Conservation (phyloP, 1,140 invertebrate species). For the Drosophila ercepeae region DNA sequence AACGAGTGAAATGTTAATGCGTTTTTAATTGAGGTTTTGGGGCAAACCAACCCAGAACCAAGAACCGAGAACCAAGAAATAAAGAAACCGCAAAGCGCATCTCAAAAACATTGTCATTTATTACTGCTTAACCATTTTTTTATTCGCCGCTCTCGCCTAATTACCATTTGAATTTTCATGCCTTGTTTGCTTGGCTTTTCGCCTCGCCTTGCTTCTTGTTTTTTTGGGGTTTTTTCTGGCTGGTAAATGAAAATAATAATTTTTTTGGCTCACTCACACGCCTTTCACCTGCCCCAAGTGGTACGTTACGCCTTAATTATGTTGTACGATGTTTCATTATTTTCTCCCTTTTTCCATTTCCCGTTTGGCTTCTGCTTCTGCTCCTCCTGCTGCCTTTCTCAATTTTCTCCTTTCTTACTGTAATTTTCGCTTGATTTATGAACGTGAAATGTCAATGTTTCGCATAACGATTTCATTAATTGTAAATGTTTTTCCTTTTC, state of each 20-base stretch:
- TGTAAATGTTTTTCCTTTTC: constrained; percentile 53
- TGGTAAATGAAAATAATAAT: constrained; percentile 51
- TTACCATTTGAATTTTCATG: constrained; percentile 79
- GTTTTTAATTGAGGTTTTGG: constrained; percentile 83
- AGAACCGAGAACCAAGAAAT: constrained; percentile 24
- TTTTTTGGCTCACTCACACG: constrained; percentile 75
- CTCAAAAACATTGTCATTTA: constrained; percentile 76
- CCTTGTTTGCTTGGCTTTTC: constrained; percentile 42
- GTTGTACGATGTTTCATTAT: constrained; percentile 74
- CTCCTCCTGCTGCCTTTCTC: constrained; percentile 15
- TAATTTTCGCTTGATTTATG: constrained; percentile 82
- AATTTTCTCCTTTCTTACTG: constrained; percentile 25
- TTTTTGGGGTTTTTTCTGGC: constrained; percentile 9
- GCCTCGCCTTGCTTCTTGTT: constrained; percentile 28
- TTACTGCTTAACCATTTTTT: constrained; percentile 68
- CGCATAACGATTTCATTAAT: constrained; percentile 78
- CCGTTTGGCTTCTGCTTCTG: constrained; percentile 22
- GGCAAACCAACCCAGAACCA: constrained; percentile 47
- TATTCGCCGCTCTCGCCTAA: constrained; percentile 47
- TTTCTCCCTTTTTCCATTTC: constrained; percentile 44
- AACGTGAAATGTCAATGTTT: constrained; percentile 79
- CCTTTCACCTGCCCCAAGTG: constrained; percentile 71
- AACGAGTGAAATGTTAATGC: constrained; percentile 82
- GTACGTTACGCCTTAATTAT: constrained; percentile 77
- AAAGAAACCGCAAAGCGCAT: constrained; percentile 52